Base-by-base conservation (phyloP, 2,888 invertebrate genomes). In the Xestia ashworthii region DNA sequence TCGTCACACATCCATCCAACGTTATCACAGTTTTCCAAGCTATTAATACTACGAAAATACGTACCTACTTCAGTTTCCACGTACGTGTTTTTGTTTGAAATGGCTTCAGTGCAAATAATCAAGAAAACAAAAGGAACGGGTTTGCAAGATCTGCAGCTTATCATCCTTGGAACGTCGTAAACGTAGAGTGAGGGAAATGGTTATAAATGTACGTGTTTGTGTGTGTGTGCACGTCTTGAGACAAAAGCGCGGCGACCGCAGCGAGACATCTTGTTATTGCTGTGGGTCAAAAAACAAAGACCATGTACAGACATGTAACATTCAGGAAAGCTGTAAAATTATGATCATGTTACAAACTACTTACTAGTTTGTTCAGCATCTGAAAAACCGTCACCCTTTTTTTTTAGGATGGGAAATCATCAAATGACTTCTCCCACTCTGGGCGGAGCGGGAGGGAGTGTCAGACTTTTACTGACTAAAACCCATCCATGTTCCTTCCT, bases 131-230 rank as follows among this genome's bases (percentile, higher is more conserved):
- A 76, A 75, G 22, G 11, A n/a, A 55, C 1, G 46, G 65, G 48
- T 48, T 22, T 66, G 41, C 25, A 41, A 58, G 25, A 48, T 48
- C 75, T 76, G 55, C 53, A 25, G 75, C 46, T 58, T 66, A 55
- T 76, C 44, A 53, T 74, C 41, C 41, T 66, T 75, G 65, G 19
- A 19, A 58, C 12, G 41, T 75, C 38, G 48, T 46, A 55, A 75
- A 75, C 75, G 25, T 66, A 66, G 48, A 66, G 38, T 48, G 65
- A 76, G 25, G 41, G 64, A 55, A 46, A 38, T n/a, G 8, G 65
- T 14, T 25, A 58, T 58, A 58, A 14, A 58, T 25, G 58, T 55
- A 55, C 55, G 9, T 22, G n/a, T 53, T 12, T 25, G 48, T 48
- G 16, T 16, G 5, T 50, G 19, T 5, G 16, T 3, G 0, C 58